Conservation (phyloP, 2,113 vertebrate genomes). For the Dicerorhinus sumatrensis region DNA sequence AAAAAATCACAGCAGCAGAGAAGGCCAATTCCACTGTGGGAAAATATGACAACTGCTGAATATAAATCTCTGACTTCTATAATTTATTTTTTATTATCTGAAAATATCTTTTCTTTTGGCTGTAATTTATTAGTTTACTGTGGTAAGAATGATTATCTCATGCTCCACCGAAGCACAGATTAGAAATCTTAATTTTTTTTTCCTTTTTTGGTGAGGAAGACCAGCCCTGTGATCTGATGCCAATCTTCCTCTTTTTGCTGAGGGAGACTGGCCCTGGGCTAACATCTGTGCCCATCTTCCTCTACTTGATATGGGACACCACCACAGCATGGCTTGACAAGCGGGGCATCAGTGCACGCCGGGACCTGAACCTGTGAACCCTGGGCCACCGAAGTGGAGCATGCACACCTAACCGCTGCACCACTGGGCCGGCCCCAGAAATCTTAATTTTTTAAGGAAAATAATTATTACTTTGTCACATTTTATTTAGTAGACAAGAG, state of each 20-base stretch:
- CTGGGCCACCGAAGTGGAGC: too few species aligned
- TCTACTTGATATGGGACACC: too few species aligned
- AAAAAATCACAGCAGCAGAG: background rate
- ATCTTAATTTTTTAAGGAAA: background rate
- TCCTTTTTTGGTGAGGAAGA: too few species aligned
- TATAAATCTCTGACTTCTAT: background rate
- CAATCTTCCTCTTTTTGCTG: too few species aligned
- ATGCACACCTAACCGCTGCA: too few species aligned
- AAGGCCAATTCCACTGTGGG: background rate
- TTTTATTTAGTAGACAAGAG: conserved; percentile 3
- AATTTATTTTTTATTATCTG: background rate
- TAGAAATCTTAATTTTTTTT: background rate
- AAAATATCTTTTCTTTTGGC: background rate
- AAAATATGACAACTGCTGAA: background rate
- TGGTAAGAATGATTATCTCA: conserved; percentile 39
- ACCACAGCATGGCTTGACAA: too few species aligned
- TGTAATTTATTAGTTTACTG: conserved; percentile 6
- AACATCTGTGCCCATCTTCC: too few species aligned
- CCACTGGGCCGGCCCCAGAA: too few species aligned
- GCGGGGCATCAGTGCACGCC: too few species aligned
- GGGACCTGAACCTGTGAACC: too few species aligned
- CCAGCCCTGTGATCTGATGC: too few species aligned
- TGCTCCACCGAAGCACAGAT: background rate
- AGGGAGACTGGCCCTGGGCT: too few species aligned
- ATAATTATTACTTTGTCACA: conserved; percentile 24